Evolutionary conservation across 2,888 invertebrate genomes (phyloP).

Genomic region (Thereva nobilitata): DNA sequence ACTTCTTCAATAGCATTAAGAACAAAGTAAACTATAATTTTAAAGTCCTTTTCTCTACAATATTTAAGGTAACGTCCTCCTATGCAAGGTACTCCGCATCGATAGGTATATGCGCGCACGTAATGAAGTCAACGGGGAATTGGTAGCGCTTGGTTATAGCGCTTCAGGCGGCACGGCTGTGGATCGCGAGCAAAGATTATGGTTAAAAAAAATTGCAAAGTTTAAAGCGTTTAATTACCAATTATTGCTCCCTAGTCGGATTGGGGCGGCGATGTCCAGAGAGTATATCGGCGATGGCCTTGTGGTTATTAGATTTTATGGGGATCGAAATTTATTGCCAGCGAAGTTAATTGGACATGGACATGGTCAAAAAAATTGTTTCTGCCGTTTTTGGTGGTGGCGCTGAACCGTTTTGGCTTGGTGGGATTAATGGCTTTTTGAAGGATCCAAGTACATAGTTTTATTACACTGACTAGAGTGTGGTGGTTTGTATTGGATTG

Average conservation of each 20-base stretch:
- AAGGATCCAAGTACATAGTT: too few species aligned
- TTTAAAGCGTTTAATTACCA: constrained; percentile 34
- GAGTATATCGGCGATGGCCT: constrained; percentile 16
- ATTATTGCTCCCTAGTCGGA: constrained; percentile 24
- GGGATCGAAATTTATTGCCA: constrained; percentile 10
- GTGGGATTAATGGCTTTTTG: neutral
- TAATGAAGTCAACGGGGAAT: neutral
- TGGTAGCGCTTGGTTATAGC: too few species aligned
- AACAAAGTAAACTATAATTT: too few species aligned
- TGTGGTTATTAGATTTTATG: constrained; percentile 34
- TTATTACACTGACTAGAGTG: too few species aligned
- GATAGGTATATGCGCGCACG: neutral
- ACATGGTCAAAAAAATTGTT: constrained; percentile 11
- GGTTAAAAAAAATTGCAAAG: constrained; percentile 18
- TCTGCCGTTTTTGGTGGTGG: constrained; percentile 17
- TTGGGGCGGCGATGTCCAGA: neutral
- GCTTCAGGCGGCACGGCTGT: neutral
- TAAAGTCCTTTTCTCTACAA: too few species aligned
- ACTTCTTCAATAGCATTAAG: too few species aligned
- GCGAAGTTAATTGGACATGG: neutral
- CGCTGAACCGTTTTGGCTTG: too few species aligned
- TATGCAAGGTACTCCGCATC: neutral
- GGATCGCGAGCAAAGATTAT: neutral
- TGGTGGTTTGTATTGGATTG: too few species aligned
- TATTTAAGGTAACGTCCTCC: constrained; percentile 1